These are phyloP conservation scores for Augochlorella aurata DNA, from an alignment of 2,888 invertebrate species.

Conservation along the genomic window DNA sequence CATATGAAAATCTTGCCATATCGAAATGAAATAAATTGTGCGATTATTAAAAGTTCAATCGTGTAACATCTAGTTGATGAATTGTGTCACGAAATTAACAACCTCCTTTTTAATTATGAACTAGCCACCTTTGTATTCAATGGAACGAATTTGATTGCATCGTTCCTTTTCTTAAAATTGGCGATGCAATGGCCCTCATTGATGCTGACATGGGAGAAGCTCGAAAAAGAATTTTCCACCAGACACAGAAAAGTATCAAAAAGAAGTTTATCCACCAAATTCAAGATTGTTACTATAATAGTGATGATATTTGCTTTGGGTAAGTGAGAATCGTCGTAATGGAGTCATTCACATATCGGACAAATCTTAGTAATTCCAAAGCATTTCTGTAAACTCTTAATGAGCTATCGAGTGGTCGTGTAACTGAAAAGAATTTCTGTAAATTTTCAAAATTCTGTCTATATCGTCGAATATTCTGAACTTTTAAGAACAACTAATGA, in stretches of 20 bases:
- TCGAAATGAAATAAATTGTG: neutral
- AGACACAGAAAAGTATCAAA: slow-evolving; percentile 68
- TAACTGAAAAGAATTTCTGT: no score
- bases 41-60: neutral
- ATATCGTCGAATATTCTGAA: no score
- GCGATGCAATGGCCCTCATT: slow-evolving; percentile 84
- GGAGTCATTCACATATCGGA: slow-evolving; percentile 18
- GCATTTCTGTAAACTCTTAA: no score
- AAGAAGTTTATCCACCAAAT: slow-evolving; percentile 76
- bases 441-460: no score
- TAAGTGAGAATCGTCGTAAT: slow-evolving; percentile 65
- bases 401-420: no score
- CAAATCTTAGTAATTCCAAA: no score
- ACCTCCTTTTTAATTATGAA: neutral
- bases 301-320: slow-evolving; percentile 82
- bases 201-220: slow-evolving; percentile 82
- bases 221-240: slow-evolving; percentile 81
- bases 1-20: no score
- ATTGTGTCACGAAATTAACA: neutral
- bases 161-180: slow-evolving; percentile 83
- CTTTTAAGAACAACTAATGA: no score
- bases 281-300: slow-evolving; percentile 81
- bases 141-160: slow-evolving; percentile 83
- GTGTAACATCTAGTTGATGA: neutral
- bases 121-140: slow-evolving; percentile 84